These are phyloP conservation scores for Martes flavigula DNA, from an alignment of 2,797 vertebrate genomes.

Conservation along the genomic window DNA sequence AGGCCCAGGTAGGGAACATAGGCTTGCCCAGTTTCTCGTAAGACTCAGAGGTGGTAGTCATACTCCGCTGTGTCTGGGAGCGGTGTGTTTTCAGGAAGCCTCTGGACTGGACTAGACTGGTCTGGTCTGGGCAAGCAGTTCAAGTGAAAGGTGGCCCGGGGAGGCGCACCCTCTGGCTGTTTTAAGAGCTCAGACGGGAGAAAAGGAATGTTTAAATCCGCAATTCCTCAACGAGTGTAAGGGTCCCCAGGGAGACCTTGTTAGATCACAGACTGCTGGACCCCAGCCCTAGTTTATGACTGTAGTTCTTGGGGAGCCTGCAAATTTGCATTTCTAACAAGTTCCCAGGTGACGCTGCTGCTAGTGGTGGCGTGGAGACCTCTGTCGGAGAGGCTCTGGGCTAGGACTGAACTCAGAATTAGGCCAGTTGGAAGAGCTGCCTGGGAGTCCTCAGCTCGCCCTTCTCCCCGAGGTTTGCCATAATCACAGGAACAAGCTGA, in stretches of 20 bases:
- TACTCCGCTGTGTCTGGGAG: neutral
- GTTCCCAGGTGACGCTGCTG: neutral
- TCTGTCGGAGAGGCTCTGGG: neutral
- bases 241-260: neutral
- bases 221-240: neutral
- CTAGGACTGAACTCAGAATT: neutral
- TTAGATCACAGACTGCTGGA: neutral
- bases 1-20: neutral
- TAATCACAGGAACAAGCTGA: neutral
- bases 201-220: neutral
- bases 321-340: neutral
- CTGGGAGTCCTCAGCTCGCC: neutral
- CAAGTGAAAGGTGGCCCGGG: neutral
- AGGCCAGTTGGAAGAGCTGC: neutral
- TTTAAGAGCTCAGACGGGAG: neutral
- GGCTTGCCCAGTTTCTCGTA: neutral
- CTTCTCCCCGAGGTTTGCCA: neutral
- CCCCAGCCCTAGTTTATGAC: neutral
- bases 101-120: neutral
- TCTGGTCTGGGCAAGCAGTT: neutral
- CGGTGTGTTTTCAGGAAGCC: neutral
- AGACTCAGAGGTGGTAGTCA: neutral
- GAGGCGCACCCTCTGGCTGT: neutral
- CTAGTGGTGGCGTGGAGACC: neutral
- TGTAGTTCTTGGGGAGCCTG: neutral